These are phyloP conservation scores for Apamea sordens DNA, from an alignment of 2,888 invertebrate species.

Conservation along the genomic window DNA sequence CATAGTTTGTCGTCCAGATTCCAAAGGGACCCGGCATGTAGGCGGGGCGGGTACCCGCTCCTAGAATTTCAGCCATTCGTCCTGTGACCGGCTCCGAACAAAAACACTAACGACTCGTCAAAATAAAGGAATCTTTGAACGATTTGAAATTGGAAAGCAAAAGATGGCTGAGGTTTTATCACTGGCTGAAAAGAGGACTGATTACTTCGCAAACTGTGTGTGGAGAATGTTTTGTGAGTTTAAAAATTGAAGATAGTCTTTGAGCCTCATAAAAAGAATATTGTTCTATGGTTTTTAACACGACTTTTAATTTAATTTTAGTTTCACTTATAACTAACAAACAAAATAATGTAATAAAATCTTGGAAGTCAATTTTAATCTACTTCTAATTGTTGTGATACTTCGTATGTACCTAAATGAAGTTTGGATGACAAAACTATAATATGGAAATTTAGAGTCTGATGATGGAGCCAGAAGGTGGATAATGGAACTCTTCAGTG, in stretches of 20 bases:
- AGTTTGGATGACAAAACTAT: no score
- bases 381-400: no score
- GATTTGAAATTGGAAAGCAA: slow-evolving; percentile 59
- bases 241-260: background rate
- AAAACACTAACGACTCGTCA: slow-evolving; percentile 64
- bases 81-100: slow-evolving; percentile 42
- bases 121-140: slow-evolving; percentile 57
- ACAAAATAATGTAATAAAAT: no score
- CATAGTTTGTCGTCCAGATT: slow-evolving; percentile 72
- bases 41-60: slow-evolving; percentile 60
- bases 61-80: slow-evolving; percentile 71
- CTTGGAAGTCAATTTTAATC: no score
- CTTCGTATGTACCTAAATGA: no score
- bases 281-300: background rate
- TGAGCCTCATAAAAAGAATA: no score
- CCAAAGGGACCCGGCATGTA: slow-evolving; percentile 62
- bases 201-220: slow-evolving; percentile 2
- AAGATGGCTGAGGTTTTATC: slow-evolving; percentile 35
- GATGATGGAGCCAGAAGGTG: no score
- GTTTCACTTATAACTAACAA: no score
- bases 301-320: no score
- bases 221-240: background rate
- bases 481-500: no score
- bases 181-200: slow-evolving; percentile 26
- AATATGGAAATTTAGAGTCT: no score